Evolutionary conservation across 2,113 vertebrate species (phyloP).

Genomic region (Rhegmatorhina hoffmannsi): DNA sequence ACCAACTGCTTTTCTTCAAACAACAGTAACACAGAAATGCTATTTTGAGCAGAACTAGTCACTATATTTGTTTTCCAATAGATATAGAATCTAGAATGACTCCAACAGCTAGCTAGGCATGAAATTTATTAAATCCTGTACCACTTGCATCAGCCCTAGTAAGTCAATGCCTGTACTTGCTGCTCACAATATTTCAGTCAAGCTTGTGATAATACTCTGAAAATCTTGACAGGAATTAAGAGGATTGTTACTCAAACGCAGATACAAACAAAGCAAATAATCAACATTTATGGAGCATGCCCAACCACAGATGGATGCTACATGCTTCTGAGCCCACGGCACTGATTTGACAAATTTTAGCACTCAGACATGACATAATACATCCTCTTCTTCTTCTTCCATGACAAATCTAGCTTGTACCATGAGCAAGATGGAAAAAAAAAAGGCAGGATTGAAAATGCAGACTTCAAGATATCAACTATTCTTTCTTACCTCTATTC

Average conservation of each 20-base stretch:
- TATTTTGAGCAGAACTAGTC: slow-evolving; percentile 46
- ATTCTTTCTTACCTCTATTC: slow-evolving; percentile 88
- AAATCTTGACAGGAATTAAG: not conserved
- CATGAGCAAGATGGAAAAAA: not conserved
- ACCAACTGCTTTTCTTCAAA: slow-evolving; percentile 63
- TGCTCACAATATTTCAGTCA: not conserved
- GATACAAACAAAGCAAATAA: not conserved
- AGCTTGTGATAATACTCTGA: not conserved
- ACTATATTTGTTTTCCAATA: slow-evolving; percentile 54
- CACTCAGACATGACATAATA: not conserved
- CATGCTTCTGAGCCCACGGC: not conserved
- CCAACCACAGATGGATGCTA: not conserved
- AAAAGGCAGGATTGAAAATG: not conserved
- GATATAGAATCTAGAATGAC: slow-evolving; percentile 34
- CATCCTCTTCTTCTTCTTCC: not conserved
- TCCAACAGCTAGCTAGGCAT: slow-evolving; percentile 24
- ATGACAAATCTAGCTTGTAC: not conserved
- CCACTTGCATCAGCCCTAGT: not conserved
- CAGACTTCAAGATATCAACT: not conserved
- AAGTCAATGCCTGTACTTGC: not conserved
- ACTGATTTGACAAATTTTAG: not conserved
- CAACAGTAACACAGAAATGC: slow-evolving; percentile 35
- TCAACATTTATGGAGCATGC: not conserved
- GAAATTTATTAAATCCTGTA: slow-evolving; percentile 32
- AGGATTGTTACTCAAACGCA: not conserved